Evolutionary conservation across 35 echinoderm and acorn worm genomes (phyloP), one percentile per base, ranked within the genome.

Genomic region (Lytechinus variegatus): DNA sequence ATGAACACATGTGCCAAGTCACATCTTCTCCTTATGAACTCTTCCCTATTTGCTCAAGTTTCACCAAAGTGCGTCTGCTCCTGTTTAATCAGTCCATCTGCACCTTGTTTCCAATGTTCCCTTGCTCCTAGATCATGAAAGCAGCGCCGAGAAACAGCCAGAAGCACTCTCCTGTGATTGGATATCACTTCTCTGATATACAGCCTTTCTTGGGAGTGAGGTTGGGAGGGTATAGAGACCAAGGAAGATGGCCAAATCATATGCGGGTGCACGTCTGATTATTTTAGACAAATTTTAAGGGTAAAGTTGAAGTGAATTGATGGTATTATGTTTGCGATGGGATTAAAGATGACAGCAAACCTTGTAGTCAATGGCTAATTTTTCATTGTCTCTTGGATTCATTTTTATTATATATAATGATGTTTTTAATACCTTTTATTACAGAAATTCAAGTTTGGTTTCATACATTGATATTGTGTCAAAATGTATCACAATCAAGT

Each of bases 31-130:
- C 66, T 79, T 79, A 79, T 16, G 14, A 79, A 6, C 66, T 79
- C 66, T 79, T 79, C 66, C 66, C 66, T 79, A 79, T 79, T 79
- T 79, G 66, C 66, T 79, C 66, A 79, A 79, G 66, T 79, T 79
- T 79, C 66, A 79, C 66, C 66, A 79, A 79, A 79, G 66, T 79
- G 66, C 66, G 21, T 79, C 66, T 79, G 66, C 66, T 79, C 16
- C 66, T 79, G 66, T 79, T 79, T 79, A 79, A 79, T 79, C 66
- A 79, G 66, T 24, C 66, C 66, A 79, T 79, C 66, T 79, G 66
- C 66, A 24, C 66, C 66, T 79, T 79, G 66, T 79, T 79, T 79
- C 66, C 61, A 16, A 79, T 79, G 66, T 79, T 79, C 66, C 66
- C 66, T 79, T 79, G 66, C 19, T 24, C 66, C n/a, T 24, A 24